Evolutionary conservation across 1,140 invertebrate genomes (phyloP), one percentile per base, ranked within the genome.

Genomic region (Tigriopus japonicus): DNA sequence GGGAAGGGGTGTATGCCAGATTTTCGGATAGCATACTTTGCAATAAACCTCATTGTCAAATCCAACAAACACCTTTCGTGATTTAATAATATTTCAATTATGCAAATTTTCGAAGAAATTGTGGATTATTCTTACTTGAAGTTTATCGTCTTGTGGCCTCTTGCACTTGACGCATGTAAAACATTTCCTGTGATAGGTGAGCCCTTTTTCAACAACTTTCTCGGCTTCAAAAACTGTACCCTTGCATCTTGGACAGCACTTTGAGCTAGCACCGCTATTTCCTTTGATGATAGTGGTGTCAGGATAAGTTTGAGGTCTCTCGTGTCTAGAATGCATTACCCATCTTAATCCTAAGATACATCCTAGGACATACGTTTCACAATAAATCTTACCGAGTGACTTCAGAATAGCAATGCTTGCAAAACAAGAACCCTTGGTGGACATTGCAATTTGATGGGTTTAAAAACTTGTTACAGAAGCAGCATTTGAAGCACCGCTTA

Each of bases 111-210:
- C 10, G 45, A 51, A 17, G 45, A 10, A 10, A 51, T 17, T 51
- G 21, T 43, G 45, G 10, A 17, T 21, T 2, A 10, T 17, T 51
- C 21, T 51, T 51, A 51, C 53, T 35, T 87, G 69, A 87, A 89
- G 65, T 88, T 89, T 65, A 87, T 87, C 69, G 91, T 90, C 17
- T 52, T 94, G 76, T 17, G 85, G 87, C 68, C 89, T 88, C 66
- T 82, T 85, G 73, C 93, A 97, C 66, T 88, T 86, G 71, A 78
- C 82, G 73, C 93, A 97, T 72, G 95, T 97, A 78, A 92, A 96
- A 75, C 93, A 98, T 56, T 71, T 71, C 74, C 95, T 96, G 75
- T 93, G 93, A 89, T 88, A 97, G 28, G 19, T 23, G 15, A 23
- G n/a, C 2, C 53, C 53, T 19, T 24, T 55, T 55, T 55, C 53